These are phyloP conservation scores for Danio kyathit DNA, from an alignment of 2,797 vertebrate species.

Conservation along the genomic window DNA sequence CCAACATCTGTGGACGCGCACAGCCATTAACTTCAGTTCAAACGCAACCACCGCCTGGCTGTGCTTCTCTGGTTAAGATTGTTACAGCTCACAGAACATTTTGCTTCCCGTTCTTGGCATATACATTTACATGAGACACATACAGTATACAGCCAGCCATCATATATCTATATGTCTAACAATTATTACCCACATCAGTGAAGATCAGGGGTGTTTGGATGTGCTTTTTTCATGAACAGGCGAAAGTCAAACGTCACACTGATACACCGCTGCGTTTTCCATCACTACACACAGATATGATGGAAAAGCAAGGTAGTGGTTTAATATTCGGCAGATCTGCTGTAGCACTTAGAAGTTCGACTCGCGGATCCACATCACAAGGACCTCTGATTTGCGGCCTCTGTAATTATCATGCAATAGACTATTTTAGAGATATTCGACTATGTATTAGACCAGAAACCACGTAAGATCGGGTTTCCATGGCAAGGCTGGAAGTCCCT, in stretches of 20 bases:
- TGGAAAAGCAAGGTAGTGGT: slow-evolving; percentile 79
- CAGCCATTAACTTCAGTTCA: slow-evolving; percentile 12
- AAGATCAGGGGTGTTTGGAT: slow-evolving; percentile 16
- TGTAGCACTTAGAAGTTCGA: slow-evolving; percentile 75
- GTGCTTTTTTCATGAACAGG: slow-evolving; percentile 2
- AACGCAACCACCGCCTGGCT: slow-evolving; percentile 13
- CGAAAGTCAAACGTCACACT: slow-evolving; percentile 52
- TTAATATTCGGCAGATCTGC: slow-evolving; percentile 76
- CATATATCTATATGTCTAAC: slow-evolving; percentile 61
- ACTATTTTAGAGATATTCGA: slow-evolving; percentile 82
- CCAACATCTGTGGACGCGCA: slow-evolving; percentile 2
- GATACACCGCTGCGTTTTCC: slow-evolving; percentile 75
- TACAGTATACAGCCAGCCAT: slow-evolving; percentile 16
- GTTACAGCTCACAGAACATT: background rate
- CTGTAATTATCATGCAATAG: slow-evolving; percentile 79
- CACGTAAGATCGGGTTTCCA: slow-evolving; percentile 75
- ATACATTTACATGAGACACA: background rate
- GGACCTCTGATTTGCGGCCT: slow-evolving; percentile 73
- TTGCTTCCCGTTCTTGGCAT: slow-evolving; percentile 22
- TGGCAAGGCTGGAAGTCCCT: slow-evolving; percentile 76
- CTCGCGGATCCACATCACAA: slow-evolving; percentile 81
- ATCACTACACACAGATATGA: slow-evolving; percentile 76
- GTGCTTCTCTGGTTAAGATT: slow-evolving; percentile 24
- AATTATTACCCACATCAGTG: slow-evolving; percentile 36
- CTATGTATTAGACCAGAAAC: slow-evolving; percentile 79